Base-by-base conservation (phyloP, 2,113 vertebrate genomes). In the Perca schrenkii region DNA sequence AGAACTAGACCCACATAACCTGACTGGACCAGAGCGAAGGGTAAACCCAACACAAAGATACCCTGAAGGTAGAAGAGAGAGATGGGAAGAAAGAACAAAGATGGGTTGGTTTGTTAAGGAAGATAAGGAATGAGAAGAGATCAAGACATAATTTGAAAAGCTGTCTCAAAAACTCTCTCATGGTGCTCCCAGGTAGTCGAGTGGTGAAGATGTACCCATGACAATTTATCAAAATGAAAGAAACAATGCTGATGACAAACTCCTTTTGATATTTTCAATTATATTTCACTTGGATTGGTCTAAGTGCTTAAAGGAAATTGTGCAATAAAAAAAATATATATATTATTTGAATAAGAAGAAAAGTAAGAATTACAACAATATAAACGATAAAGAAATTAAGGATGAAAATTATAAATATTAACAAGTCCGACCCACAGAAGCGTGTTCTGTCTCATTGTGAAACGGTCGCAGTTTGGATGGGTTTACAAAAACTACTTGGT, bases 41-140 rank as follows among this genome's bases (percentile, higher is more conserved):
- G 96, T 82, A 96, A 79, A 82, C 94, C 96, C 91, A 96, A 74
- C 73, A 96, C 95, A 91, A 97, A 96, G 87, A 97, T 94, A 71
- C 95, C 96, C 96, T 95, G 84, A 82, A 52, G 81, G 81, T 58
- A 70, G 80, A 58, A 43, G 1, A 70, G 69, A 40, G 46, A 73
- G 28, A 56, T 22, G 14, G 58, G 34, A 25, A 34, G 43, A 60
- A 31, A 74, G 22, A 36, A 3, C 21, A 64, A 2, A 25, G 10
- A 61, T 21, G 7, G 15, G 13, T 2, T 3, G 19, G 10, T 21
- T n/a, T 62, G 47, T 31, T 8, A 34, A 43, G 15, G 21, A 21
- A 60, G 28, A n/a, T 3, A 28, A 16, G 46, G 49, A 46, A 69
- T 15, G 0, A 5, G 25, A 34, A 43, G 40, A 47, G n/a, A 64